Percentiles rank a stretch among this genome's conserved stretches.
Conservation (phyloP, 1,140 invertebrate species). For the Vanessa tameamea region DNA sequence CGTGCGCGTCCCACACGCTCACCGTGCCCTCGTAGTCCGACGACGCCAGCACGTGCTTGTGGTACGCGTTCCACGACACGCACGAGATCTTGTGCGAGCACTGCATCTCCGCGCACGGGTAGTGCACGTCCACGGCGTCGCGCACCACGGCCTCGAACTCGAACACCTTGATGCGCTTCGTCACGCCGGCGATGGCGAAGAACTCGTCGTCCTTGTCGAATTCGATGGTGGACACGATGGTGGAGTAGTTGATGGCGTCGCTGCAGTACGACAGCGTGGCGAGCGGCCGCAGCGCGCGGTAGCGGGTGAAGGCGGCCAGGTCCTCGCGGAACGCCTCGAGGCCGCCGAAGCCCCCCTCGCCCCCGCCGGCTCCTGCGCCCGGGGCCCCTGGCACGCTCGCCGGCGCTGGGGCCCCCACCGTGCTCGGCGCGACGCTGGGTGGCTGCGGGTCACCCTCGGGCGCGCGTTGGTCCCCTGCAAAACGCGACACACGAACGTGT, state of each 20-base stretch:
- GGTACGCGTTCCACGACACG: constrained; percentile 96
- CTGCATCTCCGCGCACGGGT: constrained; percentile 95
- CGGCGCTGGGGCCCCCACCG: not conserved
- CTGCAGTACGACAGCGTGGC: constrained; percentile 95
- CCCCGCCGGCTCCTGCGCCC: constrained; percentile 20
- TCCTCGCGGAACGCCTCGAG: constrained; percentile 92
- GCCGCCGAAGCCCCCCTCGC: constrained; percentile 64
- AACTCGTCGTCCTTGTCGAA: constrained; percentile 98
- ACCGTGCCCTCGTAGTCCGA: constrained; percentile 98
- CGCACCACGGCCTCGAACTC: constrained; percentile 93
- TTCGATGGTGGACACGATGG: constrained; percentile 97
- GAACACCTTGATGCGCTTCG: constrained; percentile 96
- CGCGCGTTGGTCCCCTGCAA: constrained; percentile 80
- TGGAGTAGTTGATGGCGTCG: constrained; percentile 92
- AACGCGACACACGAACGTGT: not conserved
- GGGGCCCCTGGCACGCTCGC: constrained; percentile 14
- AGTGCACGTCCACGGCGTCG: constrained; percentile 94
- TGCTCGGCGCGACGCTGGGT: constrained; percentile 12
- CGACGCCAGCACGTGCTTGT: constrained; percentile 94
- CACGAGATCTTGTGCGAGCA: constrained; percentile 97
- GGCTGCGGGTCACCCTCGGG: constrained; percentile 44
- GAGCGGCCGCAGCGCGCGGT: constrained; percentile 88
- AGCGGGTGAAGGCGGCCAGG: constrained; percentile 93
- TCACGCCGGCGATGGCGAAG: constrained; percentile 98
- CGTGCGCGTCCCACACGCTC: constrained; percentile 95